Base-by-base conservation (phyloP, 2,888 invertebrate genomes). In the Polymixis lichenea region DNA sequence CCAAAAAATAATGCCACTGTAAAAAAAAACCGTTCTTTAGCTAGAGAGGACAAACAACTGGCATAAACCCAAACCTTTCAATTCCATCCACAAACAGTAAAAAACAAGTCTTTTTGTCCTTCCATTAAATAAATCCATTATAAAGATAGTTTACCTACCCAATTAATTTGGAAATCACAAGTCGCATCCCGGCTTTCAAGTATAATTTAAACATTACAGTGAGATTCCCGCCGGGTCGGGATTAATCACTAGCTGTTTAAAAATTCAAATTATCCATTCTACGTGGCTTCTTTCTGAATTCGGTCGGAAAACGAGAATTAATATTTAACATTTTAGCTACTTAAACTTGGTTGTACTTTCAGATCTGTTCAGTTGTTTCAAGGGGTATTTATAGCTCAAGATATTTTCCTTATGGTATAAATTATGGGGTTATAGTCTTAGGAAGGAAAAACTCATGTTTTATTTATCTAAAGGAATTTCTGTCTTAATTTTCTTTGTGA, bases 191-290 rank as follows among this genome's bases (percentile, higher is more conserved):
- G 75, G 82, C 78, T 87, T 88, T 89, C 83, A 80, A 83, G 79
- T 80, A 85, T 88, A 86, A 81, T 85, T 84, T 81, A 85, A 88
- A 83, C 79, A 89, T 90, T 90, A 89, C 86, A 82, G 75, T 43
- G 82, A 80, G 84, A 88, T 86, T 88, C 89, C 87, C 88, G 78
- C 82, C 65, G 89, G 85, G 75, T 75, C 77, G 78, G 88, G 92
- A 93, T 93, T 94, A 94, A 95, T 93, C 91, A 91, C 88, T 90
- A 89, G 89, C 89, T 93, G 91, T 92, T 95, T 93, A 94, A 94
- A 94, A 93, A 94, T 95, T 94, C 90, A 94, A 93, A 92, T 93
- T 91, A 92, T 93, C 90, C 66, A 89, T 92, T 91, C 91, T 90
- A 90, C 92, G 90, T 87, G 90, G 91, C 86, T 92, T 90, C 92